Evolutionary conservation across 2,113 vertebrate species (phyloP).

Genomic region (Phylloscopus trochilus): DNA sequence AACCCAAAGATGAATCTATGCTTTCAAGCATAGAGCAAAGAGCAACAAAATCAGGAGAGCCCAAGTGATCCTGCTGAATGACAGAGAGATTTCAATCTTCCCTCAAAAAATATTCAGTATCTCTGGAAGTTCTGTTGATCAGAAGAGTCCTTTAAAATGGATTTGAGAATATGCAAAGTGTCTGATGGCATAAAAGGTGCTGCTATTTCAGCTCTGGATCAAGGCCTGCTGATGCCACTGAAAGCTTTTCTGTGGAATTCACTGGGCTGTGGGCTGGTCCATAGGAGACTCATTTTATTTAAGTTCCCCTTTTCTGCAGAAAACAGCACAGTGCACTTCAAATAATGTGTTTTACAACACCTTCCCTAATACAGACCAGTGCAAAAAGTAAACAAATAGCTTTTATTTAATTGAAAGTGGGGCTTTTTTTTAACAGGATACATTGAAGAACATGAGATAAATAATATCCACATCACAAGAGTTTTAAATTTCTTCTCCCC

Average conservation of each 20-base stretch:
- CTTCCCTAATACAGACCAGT: neutral
- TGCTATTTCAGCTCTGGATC: neutral
- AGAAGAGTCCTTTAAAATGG: neutral
- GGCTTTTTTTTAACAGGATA: neutral
- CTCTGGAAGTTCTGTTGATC: neutral
- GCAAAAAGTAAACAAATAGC: constrained; percentile 51
- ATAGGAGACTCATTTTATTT: neutral
- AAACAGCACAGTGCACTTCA: neutral
- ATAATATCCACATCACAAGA: neutral
- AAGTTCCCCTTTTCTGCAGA: neutral
- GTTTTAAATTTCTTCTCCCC: neutral
- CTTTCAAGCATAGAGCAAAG: neutral
- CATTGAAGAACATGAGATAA: neutral
- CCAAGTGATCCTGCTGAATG: neutral
- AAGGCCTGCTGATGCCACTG: neutral
- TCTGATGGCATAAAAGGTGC: neutral
- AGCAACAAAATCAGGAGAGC: neutral
- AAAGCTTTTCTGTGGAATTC: neutral
- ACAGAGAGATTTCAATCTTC: neutral
- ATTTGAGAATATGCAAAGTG: neutral
- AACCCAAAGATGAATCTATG: neutral
- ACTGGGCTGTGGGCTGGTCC: neutral
- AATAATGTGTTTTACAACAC: neutral
- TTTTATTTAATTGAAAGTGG: constrained; percentile 41
- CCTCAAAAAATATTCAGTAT: neutral